Conservation (phyloP, 2,113 vertebrate species). For the Coracopsis vasa region DNA sequence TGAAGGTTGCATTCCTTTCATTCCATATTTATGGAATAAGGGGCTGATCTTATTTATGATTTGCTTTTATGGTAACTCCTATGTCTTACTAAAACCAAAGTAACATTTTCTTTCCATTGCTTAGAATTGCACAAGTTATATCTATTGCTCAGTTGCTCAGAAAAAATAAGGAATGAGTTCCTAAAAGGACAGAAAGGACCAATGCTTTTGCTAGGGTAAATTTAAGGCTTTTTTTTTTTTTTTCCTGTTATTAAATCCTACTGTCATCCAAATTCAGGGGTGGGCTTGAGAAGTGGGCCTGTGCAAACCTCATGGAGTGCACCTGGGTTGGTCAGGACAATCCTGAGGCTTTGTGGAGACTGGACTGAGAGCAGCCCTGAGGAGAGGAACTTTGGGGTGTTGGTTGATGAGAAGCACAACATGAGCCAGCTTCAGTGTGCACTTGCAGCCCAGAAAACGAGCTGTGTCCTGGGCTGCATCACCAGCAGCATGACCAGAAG, state of each 20-base stretch:
- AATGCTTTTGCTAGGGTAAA: not conserved
- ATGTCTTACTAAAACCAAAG: not conserved
- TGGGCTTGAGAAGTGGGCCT: not conserved
- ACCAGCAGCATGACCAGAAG: not conserved
- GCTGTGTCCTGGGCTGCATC: not conserved
- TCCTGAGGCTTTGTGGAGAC: not conserved
- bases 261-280: not conserved
- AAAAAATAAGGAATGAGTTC: not conserved
- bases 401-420: not conserved
- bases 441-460: not conserved
- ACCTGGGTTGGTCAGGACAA: not conserved
- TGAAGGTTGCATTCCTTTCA: not conserved
- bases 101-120: not conserved
- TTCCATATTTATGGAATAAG: not conserved
- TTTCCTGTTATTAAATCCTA: not conserved
- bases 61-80: not conserved
- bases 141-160: not conserved
- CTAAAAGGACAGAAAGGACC: not conserved
- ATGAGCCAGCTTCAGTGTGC: not conserved
- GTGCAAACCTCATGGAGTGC: not conserved
- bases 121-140: not conserved
- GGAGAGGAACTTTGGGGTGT: not conserved
- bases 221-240: not conserved
- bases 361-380: not conserved
- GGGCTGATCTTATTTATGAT: not conserved